Conservation (phyloP, 2,113 vertebrate species). For the Stigmatopora argus region DNA sequence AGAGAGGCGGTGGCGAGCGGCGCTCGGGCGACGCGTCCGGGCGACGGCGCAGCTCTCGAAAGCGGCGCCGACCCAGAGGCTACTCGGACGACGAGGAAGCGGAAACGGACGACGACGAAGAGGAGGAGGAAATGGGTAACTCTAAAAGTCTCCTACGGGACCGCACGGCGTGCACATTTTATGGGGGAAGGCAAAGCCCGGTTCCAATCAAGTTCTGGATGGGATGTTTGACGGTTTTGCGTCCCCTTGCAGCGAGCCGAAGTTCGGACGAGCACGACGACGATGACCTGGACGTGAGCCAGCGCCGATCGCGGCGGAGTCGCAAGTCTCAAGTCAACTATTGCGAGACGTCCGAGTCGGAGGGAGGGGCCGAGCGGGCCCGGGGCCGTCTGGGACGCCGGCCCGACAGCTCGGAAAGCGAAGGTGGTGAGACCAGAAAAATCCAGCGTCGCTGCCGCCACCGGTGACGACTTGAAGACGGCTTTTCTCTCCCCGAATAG, state of each 20-base stretch:
- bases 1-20: constrained; percentile 52
- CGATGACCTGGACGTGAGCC: constrained; percentile 86
- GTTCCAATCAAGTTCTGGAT: too few species aligned
- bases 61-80: constrained; percentile 75
- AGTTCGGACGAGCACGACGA: constrained; percentile 87
- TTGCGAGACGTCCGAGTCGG: constrained; percentile 89
- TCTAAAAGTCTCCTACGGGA: too few species aligned
- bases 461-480: too few species aligned
- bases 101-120: constrained; percentile 70
- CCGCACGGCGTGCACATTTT: too few species aligned
- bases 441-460: too few species aligned
- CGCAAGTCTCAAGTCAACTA: constrained; percentile 92
- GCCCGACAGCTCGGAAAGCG: constrained; percentile 85
- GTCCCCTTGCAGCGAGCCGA: constrained; percentile 72
- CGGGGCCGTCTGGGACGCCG: constrained; percentile 74
- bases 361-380: constrained; percentile 72
- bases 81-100: constrained; percentile 93
- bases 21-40: constrained; percentile 36
- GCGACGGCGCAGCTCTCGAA: constrained; percentile 65
- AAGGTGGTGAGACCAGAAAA: constrained; percentile 69
- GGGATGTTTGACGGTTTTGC: background rate
- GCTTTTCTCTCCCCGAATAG: constrained; percentile 27
- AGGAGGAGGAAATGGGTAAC: constrained; percentile 67
- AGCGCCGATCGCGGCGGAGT: constrained; percentile 87
- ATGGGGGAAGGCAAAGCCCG: too few species aligned